Conservation (phyloP, 2,888 invertebrate genomes). For the Cacoxenus indagator region DNA sequence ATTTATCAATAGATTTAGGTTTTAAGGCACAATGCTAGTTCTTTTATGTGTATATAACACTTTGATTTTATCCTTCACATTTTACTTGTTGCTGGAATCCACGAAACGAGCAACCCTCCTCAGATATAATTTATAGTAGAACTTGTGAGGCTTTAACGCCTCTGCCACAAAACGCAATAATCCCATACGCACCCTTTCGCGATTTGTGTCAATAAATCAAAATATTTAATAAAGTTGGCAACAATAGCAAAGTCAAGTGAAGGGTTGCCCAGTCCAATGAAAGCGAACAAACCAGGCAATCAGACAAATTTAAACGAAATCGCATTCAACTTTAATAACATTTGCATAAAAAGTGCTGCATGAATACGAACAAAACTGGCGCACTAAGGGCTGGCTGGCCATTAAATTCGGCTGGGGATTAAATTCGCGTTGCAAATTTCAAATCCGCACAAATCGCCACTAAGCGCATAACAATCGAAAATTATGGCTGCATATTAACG, state of each 20-base stretch:
- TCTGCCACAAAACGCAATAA: slow-evolving; percentile 23
- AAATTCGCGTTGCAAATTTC: slow-evolving; percentile 29
- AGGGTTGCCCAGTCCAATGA: neutral
- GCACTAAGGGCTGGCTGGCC: too few relatives aligned
- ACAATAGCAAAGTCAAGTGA: slow-evolving; percentile 22
- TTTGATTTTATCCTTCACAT: neutral
- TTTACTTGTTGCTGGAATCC: neutral
- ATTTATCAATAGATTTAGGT: neutral
- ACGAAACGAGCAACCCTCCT: neutral
- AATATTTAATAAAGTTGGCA: slow-evolving; percentile 37
- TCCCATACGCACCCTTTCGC: slow-evolving; percentile 33
- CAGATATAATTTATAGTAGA: neutral
- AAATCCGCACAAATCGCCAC: slow-evolving; percentile 50
- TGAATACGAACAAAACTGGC: neutral
- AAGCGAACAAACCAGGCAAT: neutral
- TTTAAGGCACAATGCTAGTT: neutral
- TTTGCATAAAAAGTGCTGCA: neutral
- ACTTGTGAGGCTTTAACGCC: slow-evolving; percentile 53
- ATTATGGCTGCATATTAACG: slow-evolving; percentile 49
- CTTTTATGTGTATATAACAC: neutral
- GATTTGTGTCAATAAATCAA: slow-evolving; percentile 48
- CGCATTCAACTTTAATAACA: slow-evolving; percentile 17
- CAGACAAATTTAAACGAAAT: slow-evolving; percentile 1
- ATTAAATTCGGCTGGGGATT: slow-evolving; percentile 17
- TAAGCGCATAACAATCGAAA: slow-evolving; percentile 55